Evolutionary conservation across 30 jellyfish, hydroid and myxozoan species (phyloP).

Genomic region (Hydractinia symbiolongicarpus): DNA sequence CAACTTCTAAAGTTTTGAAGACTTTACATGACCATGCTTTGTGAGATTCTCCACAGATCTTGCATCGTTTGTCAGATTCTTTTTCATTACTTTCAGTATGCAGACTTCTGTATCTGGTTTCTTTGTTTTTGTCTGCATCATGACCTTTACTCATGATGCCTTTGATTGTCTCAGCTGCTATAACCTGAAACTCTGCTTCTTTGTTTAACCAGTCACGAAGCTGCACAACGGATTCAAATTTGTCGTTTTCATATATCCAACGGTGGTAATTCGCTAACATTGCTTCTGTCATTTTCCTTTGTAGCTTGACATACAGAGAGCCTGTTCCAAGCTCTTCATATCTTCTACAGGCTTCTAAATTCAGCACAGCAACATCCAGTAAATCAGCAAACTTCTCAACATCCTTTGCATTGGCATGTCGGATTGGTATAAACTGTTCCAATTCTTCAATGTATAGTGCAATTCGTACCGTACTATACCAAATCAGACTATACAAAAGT

Average conservation of each 20-base stretch:
- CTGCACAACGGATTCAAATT: constrained; percentile 30
- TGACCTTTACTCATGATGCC: not conserved
- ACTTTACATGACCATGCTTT: not conserved
- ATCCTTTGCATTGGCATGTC: constrained; percentile 35
- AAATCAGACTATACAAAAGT: no score
- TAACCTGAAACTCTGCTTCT: constrained; percentile 15
- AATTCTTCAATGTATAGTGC: constrained; percentile 43
- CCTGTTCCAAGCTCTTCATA: constrained; percentile 62
- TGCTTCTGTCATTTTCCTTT: constrained; percentile 56
- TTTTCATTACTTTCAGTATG: no score
- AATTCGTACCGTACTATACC: no score
- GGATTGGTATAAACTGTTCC: constrained; percentile 39
- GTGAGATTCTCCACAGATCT: not conserved
- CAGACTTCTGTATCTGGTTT: no score
- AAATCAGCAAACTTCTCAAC: constrained; percentile 47
- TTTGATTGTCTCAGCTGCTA: constrained; percentile 8
- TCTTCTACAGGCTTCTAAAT: constrained; percentile 43
- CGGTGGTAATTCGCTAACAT: constrained; percentile 56
- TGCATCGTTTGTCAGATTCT: not conserved
- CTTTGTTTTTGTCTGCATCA: not conserved
- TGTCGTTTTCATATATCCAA: constrained; percentile 48
- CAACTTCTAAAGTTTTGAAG: not conserved
- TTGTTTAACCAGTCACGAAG: constrained; percentile 17
- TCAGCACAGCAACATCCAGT: constrained; percentile 37
- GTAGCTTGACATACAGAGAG: constrained; percentile 49